Percentiles rank a stretch among this genome's conserved stretches.
These are phyloP conservation scores for Gambusia holbrooki DNA, from an alignment of 2,113 vertebrate species.

Conservation along the genomic window DNA sequence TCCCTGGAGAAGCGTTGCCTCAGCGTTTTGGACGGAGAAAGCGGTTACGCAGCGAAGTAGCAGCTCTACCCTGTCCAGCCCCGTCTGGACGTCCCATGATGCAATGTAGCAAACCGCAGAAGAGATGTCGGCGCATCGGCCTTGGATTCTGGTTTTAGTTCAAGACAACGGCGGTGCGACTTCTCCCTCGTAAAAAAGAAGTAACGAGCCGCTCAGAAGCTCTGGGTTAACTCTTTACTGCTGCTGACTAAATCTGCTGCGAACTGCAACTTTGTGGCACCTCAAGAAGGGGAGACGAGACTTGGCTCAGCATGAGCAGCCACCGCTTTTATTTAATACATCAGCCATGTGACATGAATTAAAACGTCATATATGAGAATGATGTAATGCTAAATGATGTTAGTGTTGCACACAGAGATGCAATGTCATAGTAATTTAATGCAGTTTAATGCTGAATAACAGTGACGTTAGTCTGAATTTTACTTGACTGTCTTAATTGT, in stretches of 20 bases:
- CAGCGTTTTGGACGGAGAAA: background rate
- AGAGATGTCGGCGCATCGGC: slow-evolving; percentile 28
- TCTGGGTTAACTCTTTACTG: slow-evolving; percentile 32
- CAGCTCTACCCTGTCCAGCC: slow-evolving; percentile 9
- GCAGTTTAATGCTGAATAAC: background rate
- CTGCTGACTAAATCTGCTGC: background rate
- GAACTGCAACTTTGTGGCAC: background rate
- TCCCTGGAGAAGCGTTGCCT: slow-evolving; percentile 41
- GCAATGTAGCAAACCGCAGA: slow-evolving; percentile 58
- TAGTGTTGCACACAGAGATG: too few relatives aligned
- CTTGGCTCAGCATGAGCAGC: background rate
- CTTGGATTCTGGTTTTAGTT: slow-evolving; percentile 25
- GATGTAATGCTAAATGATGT: background rate
- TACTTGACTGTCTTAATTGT: background rate
- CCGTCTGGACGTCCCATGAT: slow-evolving; percentile 3
- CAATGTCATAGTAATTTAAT: background rate
- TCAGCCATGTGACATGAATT: background rate
- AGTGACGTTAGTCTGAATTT: background rate
- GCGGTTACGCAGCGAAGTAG: slow-evolving; percentile 38
- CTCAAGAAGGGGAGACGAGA: background rate
- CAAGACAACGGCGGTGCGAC: slow-evolving; percentile 49
- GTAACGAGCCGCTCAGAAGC: slow-evolving; percentile 31
- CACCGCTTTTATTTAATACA: background rate
- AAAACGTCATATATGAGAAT: background rate
- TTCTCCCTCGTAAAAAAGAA: slow-evolving; percentile 46